Evolutionary conservation across 2,888 invertebrate genomes (phyloP), one percentile per base, ranked within the genome.

Genomic region (Lobophora halterata): DNA sequence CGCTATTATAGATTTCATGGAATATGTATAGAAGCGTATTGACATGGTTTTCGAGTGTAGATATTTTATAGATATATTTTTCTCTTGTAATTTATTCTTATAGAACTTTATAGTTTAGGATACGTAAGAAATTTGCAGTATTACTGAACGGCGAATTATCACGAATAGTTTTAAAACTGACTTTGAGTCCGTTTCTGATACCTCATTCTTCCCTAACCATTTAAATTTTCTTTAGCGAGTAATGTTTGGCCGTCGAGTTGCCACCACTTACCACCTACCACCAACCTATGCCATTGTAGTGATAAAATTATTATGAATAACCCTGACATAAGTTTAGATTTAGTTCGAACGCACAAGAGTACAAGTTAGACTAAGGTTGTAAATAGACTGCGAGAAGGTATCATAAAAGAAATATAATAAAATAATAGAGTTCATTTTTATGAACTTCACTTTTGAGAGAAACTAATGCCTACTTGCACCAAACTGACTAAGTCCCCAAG

Each of bases 331-430:
- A 36, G 24, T 47, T 56, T 58, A 55, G 52, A 58, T 54, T 57
- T 56, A 45, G 42, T 42, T 52, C 52, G 63, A 67, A 70, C 65
- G 70, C 71, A 73, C 70, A 65, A 78, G 47, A 79, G 85, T 85
- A 85, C 85, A 85, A 85, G 66, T 65, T 83, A 83, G 79, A 28
- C 36, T 80, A 74, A 79, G 78, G 21, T 26, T 40, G 34, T 30
- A 21, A 34, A 34, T 41, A 32, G 16, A 19, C 36, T 32, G 26
- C n/a, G n/a, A n/a, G n/a, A n/a, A n/a, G n/a, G n/a, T n/a, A n/a
- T n/a, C n/a, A n/a, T n/a, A n/a, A n/a, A n/a, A n/a, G n/a, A n/a
- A n/a, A n/a, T n/a, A n/a, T n/a, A n/a, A n/a, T n/a, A n/a, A n/a
- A n/a, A n/a, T n/a, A n/a, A n/a, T n/a, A n/a, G n/a, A n/a, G n/a